Evolutionary conservation across 2,113 vertebrate species (phyloP), one percentile per base, ranked within the genome.

Genomic region (Serinus canaria): DNA sequence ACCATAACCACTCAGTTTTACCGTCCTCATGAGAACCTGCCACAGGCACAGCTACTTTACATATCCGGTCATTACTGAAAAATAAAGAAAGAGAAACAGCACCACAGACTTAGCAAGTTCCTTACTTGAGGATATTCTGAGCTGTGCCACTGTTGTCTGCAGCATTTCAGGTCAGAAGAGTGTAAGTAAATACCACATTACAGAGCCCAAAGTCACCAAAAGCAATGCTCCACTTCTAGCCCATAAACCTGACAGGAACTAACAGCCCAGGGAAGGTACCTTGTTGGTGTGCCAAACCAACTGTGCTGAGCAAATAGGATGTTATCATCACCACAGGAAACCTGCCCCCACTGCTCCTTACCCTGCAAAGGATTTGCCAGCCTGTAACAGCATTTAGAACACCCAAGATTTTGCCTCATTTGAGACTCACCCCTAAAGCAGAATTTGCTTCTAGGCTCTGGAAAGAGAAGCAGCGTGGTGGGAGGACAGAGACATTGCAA

Each of bases 41-140:
- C 33, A 25, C n/a, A 79, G 58, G 62, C 56, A 78, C 25, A 50
- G 46, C 46, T 52, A 37, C 27, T 82, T 63, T 74, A 59, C 19
- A 31, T 43, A 62, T n/a, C 3, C 20, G 68, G 37, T 28, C 14
- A 52, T 6, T 79, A 46, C 31, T 35, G 23, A 20, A 30, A 84
- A 76, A 66, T 0, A 5, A 64, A 67, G 15, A 70, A 55, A 63
- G 16, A 75, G 39, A 41, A 90, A 88, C 31, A 43, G 23, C 20
- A 18, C 15, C 14, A 8, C 13, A 41, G 35, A 55, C 2, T 44
- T 35, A 11, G 0, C 0, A 37, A 77, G 35, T 46, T 78, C 55
- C 44, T 56, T 14, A n/a, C 19, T 5, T 44, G n/a, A 84, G 44
- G 37, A 49, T 28, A 30, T 33, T 87, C 46, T 35, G 35, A 76